Evolutionary conservation across 2,113 vertebrate species (phyloP), one percentile per base, ranked within the genome.

Genomic region (Nicator chloris): DNA sequence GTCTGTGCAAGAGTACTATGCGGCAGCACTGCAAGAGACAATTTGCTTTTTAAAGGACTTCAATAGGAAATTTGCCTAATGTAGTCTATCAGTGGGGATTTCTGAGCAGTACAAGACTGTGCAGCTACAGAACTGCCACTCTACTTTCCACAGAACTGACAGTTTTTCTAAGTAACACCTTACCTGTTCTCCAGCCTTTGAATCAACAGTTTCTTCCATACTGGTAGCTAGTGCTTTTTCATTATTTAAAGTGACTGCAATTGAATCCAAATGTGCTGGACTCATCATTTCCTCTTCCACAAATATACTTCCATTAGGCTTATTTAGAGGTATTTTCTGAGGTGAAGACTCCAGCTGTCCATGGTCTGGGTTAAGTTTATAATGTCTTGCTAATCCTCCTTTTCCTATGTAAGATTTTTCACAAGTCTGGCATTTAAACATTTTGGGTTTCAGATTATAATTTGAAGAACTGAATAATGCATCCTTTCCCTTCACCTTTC

Each of bases 391-490:
- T 92, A 99, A 97, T 19, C 99, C 99, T 15, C 99, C 99, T n/a
- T 98, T 98, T 27, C 99, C 99, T 31, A 99, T 99, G 76, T 99
- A 99, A 16, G 99, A 98, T 91, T 99, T 99, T 33, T 99, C 99
- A 80, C 99, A 99, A 13, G 94, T 97, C 85, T 98, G 98, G 94
- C 99, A 99, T 86, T 98, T 98, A 90, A 99, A 99, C 7, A 89
- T 95, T 60, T 98, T 98, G 78, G 98, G 98, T 90, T 98, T 98
- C 90, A 99, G 97, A 77, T 98, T 97, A 71, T 98, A 98, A 61
- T 80, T 94, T 31, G 96, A 87, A 28, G 84, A 40, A 70, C 57
- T 90, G 33, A 98, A 97, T 47, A 95, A 93, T 0, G 17, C 80
- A 75, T 91, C 97, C 59, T 68, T 96, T 5, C 89, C 97, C 27